Conservation (phyloP, 2,113 vertebrate genomes). For the Mesoclemmys tuberculata region DNA sequence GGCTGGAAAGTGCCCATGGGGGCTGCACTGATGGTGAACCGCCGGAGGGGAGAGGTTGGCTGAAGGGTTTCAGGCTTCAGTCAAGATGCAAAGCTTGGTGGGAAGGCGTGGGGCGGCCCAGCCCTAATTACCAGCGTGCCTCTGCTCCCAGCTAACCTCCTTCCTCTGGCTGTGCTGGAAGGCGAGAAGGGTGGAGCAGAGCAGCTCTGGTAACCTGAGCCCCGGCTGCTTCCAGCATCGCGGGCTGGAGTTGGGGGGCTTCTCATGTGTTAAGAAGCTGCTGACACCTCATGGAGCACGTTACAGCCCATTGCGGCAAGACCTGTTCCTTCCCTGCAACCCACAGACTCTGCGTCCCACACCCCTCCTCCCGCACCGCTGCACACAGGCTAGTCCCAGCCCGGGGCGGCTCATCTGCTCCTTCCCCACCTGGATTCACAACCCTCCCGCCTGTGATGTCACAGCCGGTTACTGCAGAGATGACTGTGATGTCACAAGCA, state of each 20-base stretch:
- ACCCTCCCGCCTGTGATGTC: background rate
- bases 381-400: background rate
- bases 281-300: conserved; percentile 8
- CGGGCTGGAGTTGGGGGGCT: background rate
- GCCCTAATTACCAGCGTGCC: background rate
- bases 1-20: background rate
- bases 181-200: background rate
- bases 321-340: background rate
- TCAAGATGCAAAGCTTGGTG: background rate
- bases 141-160: background rate
- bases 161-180: background rate
- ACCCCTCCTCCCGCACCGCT: background rate
- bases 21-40: background rate
- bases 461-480: background rate
- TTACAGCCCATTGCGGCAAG: background rate
- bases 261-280: background rate
- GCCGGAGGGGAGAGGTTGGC: background rate
- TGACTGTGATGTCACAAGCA: background rate
- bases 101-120: background rate
- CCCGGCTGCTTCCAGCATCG: background rate
- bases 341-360: background rate
- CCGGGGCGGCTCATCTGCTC: background rate
- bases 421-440: too few species aligned
- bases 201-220: background rate
- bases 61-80: background rate